A percentile compares a stretch with the other conserved stretches of the same genome.
Conservation (phyloP, 1,140 invertebrate genomes). For the Marisa cornuarietis region DNA sequence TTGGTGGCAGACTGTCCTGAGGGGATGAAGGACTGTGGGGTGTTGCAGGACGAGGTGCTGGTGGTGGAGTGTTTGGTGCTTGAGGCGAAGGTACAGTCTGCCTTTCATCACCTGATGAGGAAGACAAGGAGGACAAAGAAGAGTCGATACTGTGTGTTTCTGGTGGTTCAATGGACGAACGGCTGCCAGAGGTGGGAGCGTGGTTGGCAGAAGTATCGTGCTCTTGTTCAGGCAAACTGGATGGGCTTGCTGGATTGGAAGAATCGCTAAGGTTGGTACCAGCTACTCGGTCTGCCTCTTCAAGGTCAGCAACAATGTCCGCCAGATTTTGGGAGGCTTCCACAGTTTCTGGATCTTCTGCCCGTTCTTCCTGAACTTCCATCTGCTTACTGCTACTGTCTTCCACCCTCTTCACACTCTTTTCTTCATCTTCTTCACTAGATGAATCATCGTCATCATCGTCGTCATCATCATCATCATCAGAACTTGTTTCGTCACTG, state of each 20-base stretch:
- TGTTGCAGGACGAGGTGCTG: slow-evolving; percentile 18
- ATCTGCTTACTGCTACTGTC: slow-evolving; percentile 54
- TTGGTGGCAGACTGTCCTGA: slow-evolving; percentile 2
- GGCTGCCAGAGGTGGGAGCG: background rate
- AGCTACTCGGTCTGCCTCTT: slow-evolving; percentile 36
- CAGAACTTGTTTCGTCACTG: slow-evolving; percentile 1
- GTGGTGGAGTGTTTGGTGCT: slow-evolving; percentile 14
- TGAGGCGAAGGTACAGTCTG: background rate
- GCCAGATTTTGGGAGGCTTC: slow-evolving; percentile 35
- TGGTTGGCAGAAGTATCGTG: background rate
- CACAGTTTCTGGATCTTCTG: slow-evolving; percentile 60
- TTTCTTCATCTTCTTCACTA: slow-evolving; percentile 33
- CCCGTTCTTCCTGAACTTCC: slow-evolving; percentile 54
- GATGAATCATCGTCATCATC: slow-evolving; percentile 31
- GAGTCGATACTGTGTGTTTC: slow-evolving; percentile 2
- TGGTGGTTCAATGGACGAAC: background rate
- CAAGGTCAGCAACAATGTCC: slow-evolving; percentile 34
- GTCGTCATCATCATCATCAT: slow-evolving; percentile 26
- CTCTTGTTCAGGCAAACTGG: slow-evolving; percentile 14
- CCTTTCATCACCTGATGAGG: slow-evolving; percentile 18
- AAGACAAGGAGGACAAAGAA: slow-evolving; percentile 14
- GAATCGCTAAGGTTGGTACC: slow-evolving; percentile 32
- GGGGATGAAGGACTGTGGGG: slow-evolving; percentile 17
- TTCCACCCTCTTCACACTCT: slow-evolving; percentile 25
- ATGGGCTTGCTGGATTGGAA: slow-evolving; percentile 27